Evolutionary conservation across 2,797 vertebrate species (phyloP), one percentile per base, ranked within the genome.

Genomic region (Gymnothorax reevesii): DNA sequence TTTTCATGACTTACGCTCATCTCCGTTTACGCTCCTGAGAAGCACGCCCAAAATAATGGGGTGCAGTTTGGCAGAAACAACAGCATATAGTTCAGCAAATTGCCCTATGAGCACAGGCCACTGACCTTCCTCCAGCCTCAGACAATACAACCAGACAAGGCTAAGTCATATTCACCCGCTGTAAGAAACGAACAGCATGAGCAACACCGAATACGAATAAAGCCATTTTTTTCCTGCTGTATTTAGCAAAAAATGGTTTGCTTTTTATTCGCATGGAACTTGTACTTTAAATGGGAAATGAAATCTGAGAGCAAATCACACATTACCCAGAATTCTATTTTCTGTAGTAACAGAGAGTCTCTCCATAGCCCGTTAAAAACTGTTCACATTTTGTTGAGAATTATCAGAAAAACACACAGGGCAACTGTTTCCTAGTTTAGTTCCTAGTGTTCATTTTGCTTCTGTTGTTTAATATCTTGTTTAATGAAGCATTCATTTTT

Each of bases 11-110:
- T 88, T 89, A 88, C 86, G 69, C 42, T 22, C 83, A 82, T 93
- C 89, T 94, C 89, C 86, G 84, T 92, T 94, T 93, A 92, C 90
- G 89, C 86, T 85, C 79, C 3, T 87, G 85, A 60, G 86, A 87
- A 88, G 71, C 84, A 85, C 85, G 84, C 89, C 88, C 73, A 71
- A 86, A 85, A 85, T 86, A 64, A 17, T 80, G 59, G 27, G 27
- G 86, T 80, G 75, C 86, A 25, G 57, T 85, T 84, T 52, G 22
- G n/a, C 52, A 42, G 69, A 84, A 15, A 82, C 75, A 84, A 42
- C n/a, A 55, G 57, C 25, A 12, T n/a, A 49, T 27, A 10, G 82
- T 59, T 57, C 15, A 60, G 33, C 55, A 10, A 52, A 15, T 55
- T 4, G 62, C 79, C 57, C 85, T 69, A n/a, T n/a, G 79, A 42